Base-by-base conservation (phyloP, 2,888 invertebrate species). In the Homarus gammarus region DNA sequence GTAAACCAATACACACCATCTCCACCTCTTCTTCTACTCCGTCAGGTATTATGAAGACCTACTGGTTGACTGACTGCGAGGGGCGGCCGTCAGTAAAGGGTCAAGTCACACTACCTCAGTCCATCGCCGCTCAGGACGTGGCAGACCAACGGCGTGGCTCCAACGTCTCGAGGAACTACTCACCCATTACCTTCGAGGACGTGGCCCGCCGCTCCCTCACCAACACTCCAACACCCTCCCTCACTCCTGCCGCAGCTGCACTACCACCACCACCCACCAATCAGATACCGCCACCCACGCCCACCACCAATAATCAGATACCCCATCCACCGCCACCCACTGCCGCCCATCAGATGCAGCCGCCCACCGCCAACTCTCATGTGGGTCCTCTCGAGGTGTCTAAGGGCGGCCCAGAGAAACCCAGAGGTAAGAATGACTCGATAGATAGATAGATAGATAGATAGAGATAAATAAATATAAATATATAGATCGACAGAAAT, bases 31-130 rank as follows among this genome's bases (percentile, higher is more conserved):
- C n/a, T n/a, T n/a, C n/a, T n/a, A n/a, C n/a, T n/a, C n/a, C n/a
- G n/a, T n/a, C 93, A 96, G 96, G 96, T 79, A 95, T 95, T 84
- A 97, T 98, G 97, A 97, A 97, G 94, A 98, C 98, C 0, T 98
- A 97, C 93, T 98, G 98, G 98, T 94, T 98, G 86, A 96, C 96
- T 93, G 96, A 96, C 61, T 95, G 96, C 83, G 96, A 96, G 92
- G 95, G 95, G 68, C 95, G 97, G 40, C 95, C 83, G 56, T 86
- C 91, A 27, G 82, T 84, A 64, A 87, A 87, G n/a, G 91, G 90
- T n/a, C 70, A 87, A 36, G 77, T 81, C 70, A 72, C 68, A 3
- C 75, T 89, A n/a, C 89, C 88, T 0, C 51, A 82, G 78, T 49
- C 56, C 70, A 79, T 92, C 44, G 18, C 56, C 18, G n/a, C 83